phyloP scores from a whole-genome alignment of 2,888 invertebrate species.

The Ochropleura plecta region DNA sequence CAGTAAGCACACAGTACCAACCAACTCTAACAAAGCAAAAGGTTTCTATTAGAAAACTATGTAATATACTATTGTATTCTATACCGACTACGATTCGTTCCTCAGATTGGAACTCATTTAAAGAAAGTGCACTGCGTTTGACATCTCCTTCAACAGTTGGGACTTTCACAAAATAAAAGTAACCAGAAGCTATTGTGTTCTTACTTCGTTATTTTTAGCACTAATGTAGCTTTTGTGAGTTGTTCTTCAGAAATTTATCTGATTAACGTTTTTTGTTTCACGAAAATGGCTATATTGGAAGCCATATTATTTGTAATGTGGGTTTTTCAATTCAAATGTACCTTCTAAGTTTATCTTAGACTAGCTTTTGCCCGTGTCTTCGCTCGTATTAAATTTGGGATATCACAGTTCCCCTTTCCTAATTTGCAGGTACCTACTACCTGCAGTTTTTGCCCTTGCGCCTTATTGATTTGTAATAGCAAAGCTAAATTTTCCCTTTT shows the following conservation, averaged over 20 bases:
- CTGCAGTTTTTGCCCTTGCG: too few species aligned
- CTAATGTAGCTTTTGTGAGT: constrained; percentile 15
- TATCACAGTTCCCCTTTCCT: too few species aligned
- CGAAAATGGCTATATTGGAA: too few species aligned
- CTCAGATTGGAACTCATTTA: constrained; percentile 61
- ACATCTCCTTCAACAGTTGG: constrained; percentile 44
- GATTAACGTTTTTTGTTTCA: too few species aligned
- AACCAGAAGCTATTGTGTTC: constrained; percentile 17
- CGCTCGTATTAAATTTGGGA: too few species aligned
- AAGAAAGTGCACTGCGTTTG: constrained; percentile 57
- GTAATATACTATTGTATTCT: constrained; percentile 13
- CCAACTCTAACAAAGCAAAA: background rate
- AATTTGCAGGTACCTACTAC: too few species aligned
- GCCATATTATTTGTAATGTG: too few species aligned
- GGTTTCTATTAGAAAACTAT: background rate
- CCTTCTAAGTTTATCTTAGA: too few species aligned
- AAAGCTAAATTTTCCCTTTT: too few species aligned
- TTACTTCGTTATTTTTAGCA: constrained; percentile 20
- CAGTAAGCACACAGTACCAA: background rate
- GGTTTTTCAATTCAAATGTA: too few species aligned
- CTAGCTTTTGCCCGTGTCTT: too few species aligned
- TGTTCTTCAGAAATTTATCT: background rate
- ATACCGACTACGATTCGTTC: constrained; percentile 18
- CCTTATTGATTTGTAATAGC: too few species aligned
- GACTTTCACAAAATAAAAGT: constrained; percentile 28